Conservation (phyloP, 2,113 vertebrate species). For the Poecile atricapillus region DNA sequence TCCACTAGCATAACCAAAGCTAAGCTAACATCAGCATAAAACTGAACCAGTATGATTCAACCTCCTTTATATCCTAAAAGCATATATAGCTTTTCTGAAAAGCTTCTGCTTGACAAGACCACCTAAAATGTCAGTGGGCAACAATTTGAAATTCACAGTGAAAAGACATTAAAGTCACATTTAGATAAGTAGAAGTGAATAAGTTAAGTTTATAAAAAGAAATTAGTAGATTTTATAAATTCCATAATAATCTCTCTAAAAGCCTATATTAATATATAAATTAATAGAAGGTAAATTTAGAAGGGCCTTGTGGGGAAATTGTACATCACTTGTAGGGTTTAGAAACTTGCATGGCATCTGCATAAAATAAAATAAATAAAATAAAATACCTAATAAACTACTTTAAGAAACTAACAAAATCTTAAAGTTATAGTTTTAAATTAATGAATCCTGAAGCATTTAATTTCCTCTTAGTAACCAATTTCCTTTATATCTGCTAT, state of each 20-base stretch:
- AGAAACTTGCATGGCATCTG: not conserved
- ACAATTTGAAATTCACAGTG: not conserved
- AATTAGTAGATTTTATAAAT: not conserved
- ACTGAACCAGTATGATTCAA: not conserved
- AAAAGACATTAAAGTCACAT: constrained; percentile 15
- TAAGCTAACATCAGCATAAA: not conserved
- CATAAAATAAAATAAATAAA: not conserved
- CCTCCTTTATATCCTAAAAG: not conserved
- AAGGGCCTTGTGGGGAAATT: not conserved
- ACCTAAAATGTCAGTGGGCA: constrained; percentile 9
- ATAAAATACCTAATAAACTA: not conserved
- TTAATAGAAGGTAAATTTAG: not conserved
- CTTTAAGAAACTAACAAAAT: not conserved
- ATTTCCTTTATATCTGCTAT: not conserved
- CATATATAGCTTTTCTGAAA: not conserved
- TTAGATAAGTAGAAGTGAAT: not conserved
- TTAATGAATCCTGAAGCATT: not conserved
- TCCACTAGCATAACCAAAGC: not conserved
- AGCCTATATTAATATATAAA: not conserved
- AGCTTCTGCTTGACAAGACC: not conserved
- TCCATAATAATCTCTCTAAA: not conserved
- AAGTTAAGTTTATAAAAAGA: not conserved
- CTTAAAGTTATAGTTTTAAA: not conserved
- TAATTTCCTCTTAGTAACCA: not conserved
- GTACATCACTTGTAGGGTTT: not conserved